Percentiles rank a stretch among this genome's conserved stretches.
Evolutionary conservation across 2,888 invertebrate species (phyloP).

Genomic region (Zygothrica quintamaculata): DNA sequence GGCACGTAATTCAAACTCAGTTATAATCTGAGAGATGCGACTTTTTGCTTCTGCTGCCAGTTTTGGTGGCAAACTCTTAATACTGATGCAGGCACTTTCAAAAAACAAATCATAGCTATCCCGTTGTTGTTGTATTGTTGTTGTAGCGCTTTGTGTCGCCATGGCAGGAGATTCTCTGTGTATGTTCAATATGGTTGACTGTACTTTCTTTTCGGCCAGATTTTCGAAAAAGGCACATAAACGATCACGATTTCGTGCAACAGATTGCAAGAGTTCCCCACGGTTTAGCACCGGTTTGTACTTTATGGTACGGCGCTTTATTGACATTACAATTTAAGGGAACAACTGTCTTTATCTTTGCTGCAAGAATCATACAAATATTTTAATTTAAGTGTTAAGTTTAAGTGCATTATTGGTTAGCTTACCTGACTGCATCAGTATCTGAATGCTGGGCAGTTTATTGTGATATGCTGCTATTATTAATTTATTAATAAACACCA

Average conservation of each 20-base stretch:
- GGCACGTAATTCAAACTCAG: conserved; percentile 79
- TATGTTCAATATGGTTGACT: neutral
- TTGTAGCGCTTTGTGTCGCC: neutral
- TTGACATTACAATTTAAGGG: conserved; percentile 18
- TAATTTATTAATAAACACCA: no score
- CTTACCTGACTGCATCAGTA: no score
- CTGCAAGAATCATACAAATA: conserved; percentile 6
- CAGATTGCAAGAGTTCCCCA: conserved; percentile 57
- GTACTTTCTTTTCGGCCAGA: conserved; percentile 14
- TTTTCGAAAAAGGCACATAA: conserved; percentile 56
- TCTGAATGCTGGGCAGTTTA: no score
- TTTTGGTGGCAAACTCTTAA: conserved; percentile 77
- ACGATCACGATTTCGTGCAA: conserved; percentile 55
- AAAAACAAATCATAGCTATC: conserved; percentile 79
- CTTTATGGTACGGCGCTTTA: conserved; percentile 26
- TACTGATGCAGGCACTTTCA: conserved; percentile 78
- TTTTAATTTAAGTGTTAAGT: no score
- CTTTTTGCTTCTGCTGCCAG: conserved; percentile 79
- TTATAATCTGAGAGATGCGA: conserved; percentile 76
- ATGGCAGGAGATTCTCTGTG: neutral
- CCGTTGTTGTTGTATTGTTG: conserved; percentile 24
- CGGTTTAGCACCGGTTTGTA: conserved; percentile 41
- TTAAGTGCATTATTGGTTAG: no score
- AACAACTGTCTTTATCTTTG: neutral
- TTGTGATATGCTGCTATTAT: no score